phyloP scores from a whole-genome alignment of 2,888 invertebrate genomes.

The Ethmia dodecea region DNA sequence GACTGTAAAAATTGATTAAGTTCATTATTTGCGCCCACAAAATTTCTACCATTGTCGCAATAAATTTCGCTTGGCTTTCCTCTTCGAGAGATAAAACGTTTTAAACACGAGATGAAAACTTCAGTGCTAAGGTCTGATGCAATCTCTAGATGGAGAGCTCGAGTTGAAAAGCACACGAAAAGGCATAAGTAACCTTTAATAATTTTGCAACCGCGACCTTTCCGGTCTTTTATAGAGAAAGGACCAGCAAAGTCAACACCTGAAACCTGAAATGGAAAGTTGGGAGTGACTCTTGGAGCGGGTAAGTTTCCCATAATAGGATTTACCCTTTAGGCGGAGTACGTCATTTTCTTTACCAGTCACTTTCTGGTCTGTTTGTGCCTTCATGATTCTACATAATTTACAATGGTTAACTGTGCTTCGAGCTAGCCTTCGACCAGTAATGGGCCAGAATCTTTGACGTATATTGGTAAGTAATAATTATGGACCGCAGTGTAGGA shows the following conservation, averaged over 20 bases:
- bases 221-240: not conserved
- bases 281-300: not conserved
- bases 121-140: not conserved
- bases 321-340: no score
- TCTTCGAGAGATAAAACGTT: not conserved
- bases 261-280: not conserved
- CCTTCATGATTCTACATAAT: not conserved
- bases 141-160: not conserved
- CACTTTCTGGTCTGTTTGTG: not conserved
- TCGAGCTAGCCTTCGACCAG: not conserved
- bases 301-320: conserved; percentile 1
- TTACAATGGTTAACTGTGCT: not conserved
- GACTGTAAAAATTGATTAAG: not conserved
- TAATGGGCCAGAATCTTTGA: not conserved
- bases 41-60: not conserved
- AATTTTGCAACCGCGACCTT: not conserved
- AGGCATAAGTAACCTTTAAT: not conserved
- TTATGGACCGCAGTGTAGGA: not conserved
- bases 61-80: not conserved
- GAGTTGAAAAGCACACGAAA: not conserved
- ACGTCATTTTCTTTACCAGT: no score
- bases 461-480: not conserved
- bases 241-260: not conserved
- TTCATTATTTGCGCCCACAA: not conserved
- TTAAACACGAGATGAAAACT: not conserved